Evolutionary conservation across 2,888 invertebrate genomes (phyloP).

Genomic region (Luperina nickerlii): DNA sequence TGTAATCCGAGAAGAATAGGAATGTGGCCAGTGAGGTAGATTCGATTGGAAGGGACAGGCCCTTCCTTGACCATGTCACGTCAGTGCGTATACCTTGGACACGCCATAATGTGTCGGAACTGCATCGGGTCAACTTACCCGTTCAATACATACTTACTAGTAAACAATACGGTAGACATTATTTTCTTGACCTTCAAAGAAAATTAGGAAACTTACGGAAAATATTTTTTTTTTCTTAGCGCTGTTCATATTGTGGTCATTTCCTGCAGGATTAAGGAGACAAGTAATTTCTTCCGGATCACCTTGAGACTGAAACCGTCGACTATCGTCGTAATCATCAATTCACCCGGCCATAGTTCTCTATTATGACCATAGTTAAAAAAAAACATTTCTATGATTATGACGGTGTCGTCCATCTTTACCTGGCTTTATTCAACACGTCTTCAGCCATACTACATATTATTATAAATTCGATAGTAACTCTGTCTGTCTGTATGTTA

Average conservation of each 20-base stretch:
- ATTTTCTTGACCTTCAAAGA: neutral
- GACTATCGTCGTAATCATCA: too few relatives aligned
- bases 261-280: neutral
- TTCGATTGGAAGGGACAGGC: slow-evolving; percentile 64
- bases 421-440: neutral
- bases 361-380: too few relatives aligned
- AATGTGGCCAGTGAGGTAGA: slow-evolving; percentile 65
- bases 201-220: too few relatives aligned
- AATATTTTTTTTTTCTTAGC: neutral
- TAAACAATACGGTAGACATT: neutral
- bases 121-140: slow-evolving; percentile 24
- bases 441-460: too few relatives aligned
- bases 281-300: neutral
- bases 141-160: neutral
- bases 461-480: too few relatives aligned
- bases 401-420: neutral
- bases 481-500: too few relatives aligned
- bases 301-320: neutral
- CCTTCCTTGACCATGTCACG: slow-evolving; percentile 56
- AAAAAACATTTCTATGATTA: too few relatives aligned
- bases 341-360: too few relatives aligned
- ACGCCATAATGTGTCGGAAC: slow-evolving; percentile 34
- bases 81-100: slow-evolving; percentile 33
- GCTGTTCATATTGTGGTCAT: neutral
- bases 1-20: slow-evolving; percentile 72